These are phyloP conservation scores for Procavia capensis DNA, from an alignment of 2,113 vertebrate genomes.

Conservation along the genomic window DNA sequence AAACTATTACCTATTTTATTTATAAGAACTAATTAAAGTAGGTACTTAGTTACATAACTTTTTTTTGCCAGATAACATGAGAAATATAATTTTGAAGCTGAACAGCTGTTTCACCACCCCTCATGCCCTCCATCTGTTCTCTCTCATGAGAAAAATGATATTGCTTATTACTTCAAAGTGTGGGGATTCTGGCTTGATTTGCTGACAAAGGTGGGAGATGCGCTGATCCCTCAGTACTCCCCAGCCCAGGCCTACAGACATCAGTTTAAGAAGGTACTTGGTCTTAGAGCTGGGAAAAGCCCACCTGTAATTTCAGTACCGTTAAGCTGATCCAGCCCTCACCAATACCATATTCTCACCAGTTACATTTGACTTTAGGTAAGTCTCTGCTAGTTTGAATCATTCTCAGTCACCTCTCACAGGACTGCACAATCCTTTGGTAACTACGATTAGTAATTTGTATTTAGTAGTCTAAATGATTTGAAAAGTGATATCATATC, in stretches of 20 bases:
- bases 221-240: neutral
- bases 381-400: neutral
- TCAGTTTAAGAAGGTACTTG: neutral
- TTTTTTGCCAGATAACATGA: neutral
- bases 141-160: neutral
- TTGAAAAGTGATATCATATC: neutral
- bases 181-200: neutral
- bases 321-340: neutral
- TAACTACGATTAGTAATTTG: neutral
- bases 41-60: neutral
- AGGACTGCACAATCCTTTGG: neutral
- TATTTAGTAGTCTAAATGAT: neutral
- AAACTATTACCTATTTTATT: neutral
- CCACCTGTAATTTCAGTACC: neutral
- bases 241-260: neutral
- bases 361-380: neutral
- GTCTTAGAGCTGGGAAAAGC: neutral
- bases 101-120: neutral
- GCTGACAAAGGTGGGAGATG: neutral
- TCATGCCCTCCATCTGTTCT: neutral
- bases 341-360: neutral
- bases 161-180: neutral
- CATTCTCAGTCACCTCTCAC: neutral
- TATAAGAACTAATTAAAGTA: neutral
- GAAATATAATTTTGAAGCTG: constrained; percentile 7